Evolutionary conservation across 2,888 invertebrate species (phyloP).

Genomic region (Elmis aenea): DNA sequence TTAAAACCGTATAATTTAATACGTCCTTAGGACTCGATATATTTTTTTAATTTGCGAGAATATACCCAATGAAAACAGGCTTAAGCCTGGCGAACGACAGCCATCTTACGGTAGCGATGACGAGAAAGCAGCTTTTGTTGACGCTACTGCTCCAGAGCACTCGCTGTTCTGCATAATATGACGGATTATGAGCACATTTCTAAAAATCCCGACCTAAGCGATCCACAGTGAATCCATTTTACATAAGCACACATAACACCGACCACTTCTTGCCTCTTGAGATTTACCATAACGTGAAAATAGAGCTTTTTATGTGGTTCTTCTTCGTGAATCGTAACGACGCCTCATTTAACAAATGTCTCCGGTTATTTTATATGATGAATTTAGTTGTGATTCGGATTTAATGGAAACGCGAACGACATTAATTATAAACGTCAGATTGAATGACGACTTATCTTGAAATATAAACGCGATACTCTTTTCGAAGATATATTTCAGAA

Average conservation of each 20-base stretch:
- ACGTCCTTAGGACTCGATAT: no score
- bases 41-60: no score
- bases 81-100: no score
- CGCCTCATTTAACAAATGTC: background rate
- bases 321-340: background rate
- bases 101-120: constrained; percentile 5
- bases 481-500: no score
- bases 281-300: constrained; percentile 24
- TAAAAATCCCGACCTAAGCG: constrained; percentile 37
- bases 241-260: constrained; percentile 36
- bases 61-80: no score
- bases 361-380: no score
- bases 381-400: no score
- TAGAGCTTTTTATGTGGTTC: constrained; percentile 19
- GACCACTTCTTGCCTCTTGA: constrained; percentile 29
- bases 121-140: constrained; percentile 18
- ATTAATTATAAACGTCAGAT: no score
- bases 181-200: constrained; percentile 40
- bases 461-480: no score
- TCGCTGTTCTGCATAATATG: constrained; percentile 36
- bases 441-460: no score
- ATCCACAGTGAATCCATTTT: constrained; percentile 35
- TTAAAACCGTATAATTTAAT: no score
- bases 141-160: constrained; percentile 22
- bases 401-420: no score